phyloP scores from a whole-genome alignment of 2,113 vertebrate genomes.

The Tautogolabrus adspersus region DNA sequence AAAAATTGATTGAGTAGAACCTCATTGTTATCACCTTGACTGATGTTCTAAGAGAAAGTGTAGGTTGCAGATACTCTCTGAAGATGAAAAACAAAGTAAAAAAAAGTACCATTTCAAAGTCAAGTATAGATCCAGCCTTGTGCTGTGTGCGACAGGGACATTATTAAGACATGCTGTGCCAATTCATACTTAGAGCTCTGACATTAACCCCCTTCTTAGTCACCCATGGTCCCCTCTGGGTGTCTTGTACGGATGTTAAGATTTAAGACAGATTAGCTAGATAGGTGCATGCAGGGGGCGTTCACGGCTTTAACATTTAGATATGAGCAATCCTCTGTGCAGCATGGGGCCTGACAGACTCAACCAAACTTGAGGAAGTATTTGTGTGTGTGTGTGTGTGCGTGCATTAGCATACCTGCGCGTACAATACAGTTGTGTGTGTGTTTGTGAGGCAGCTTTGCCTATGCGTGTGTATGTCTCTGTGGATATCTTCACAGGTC shows the following conservation, averaged over 20 bases:
- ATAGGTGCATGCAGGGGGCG: not conserved
- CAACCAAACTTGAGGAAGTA: conserved; percentile 10
- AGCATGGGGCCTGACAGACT: conserved; percentile 30
- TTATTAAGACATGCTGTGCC: not conserved
- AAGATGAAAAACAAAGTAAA: not conserved
- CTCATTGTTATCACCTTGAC: too few species aligned
- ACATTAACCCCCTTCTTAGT: conserved; percentile 13
- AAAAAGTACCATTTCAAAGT: not conserved
- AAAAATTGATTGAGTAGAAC: too few species aligned
- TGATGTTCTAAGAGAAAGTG: too few species aligned
- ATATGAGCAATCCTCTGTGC: conserved; percentile 3
- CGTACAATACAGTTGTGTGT: not conserved
- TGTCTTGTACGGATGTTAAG: conserved; percentile 26
- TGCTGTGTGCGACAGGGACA: too few species aligned
- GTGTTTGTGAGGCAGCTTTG: not conserved
- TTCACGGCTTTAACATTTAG: conserved; percentile 22
- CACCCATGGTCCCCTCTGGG: conserved; percentile 15
- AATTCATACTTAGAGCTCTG: conserved; percentile 15
- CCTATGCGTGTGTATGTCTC: conserved; percentile 19
- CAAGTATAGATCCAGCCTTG: not conserved
- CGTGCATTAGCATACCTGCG: not conserved
- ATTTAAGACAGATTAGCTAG: conserved; percentile 5
- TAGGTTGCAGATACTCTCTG: not conserved
- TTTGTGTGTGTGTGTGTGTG: conserved; percentile 16
- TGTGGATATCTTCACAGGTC: conserved; percentile 44